Evolutionary conservation across 2,888 invertebrate genomes (phyloP), one percentile per base, ranked within the genome.

Genomic region (Oeneis ivallda): DNA sequence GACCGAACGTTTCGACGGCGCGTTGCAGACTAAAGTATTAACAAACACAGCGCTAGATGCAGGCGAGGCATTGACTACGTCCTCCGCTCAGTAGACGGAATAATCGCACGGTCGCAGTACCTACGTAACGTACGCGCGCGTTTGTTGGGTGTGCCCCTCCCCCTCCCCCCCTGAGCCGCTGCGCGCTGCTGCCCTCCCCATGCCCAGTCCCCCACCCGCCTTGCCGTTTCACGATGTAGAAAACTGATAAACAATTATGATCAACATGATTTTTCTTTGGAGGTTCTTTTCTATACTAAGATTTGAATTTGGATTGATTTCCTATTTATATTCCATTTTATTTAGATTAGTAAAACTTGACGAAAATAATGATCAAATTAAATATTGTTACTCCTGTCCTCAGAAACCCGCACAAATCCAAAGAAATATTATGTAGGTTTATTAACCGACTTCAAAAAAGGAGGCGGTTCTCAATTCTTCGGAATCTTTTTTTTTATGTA

Each of bases 51-150:
- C 73, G 76, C 76, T 78, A 76, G 79, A 81, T 82, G 84, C 83
- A 79, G 81, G 76, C 82, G 71, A 81, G 78, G 80, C 84, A 85
- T 84, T 84, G 83, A 84, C 81, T 84, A 80, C 81, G 77, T 79
- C 81, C 82, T 83, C 83, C 84, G 80, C 81, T 84, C 81, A 81
- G 83, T 83, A 87, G 89, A 89, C 89, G 84, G 87, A 85, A 87
- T 86, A 88, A 87, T 86, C 85, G 86, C 86, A 81, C 75, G 74
- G 73, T 73, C 79, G 78, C 76, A 77, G 77, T 75, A 78, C 77
- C 77, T n/a, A n/a, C n/a, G n/a, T n/a, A n/a, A 78, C 26, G 26
- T 26, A 26, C 74, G 75, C 72, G 73, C 70, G 67, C 66, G 66
- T 75, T 71, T 71, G 70, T 72, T 72, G 72, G 73, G 73, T 73